phyloP scores from a whole-genome alignment of 1,140 invertebrate species.

The Bombus terrestris region DNA sequence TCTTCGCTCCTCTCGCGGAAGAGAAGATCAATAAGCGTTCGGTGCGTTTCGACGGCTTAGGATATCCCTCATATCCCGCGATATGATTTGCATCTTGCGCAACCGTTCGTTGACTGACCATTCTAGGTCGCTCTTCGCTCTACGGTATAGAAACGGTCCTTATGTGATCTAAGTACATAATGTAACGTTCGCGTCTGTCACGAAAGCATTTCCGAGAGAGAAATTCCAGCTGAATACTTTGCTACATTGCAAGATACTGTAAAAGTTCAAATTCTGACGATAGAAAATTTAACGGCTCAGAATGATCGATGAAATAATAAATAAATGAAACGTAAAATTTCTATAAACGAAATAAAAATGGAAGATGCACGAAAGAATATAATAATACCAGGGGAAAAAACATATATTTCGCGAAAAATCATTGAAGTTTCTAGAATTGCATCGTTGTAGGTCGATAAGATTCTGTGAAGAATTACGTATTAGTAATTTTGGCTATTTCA shows the following conservation, averaged over 20 bases:
- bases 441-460: no score
- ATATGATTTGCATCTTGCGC: conserved; percentile 18
- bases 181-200: neutral
- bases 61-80: neutral
- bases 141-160: neutral
- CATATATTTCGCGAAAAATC: no score
- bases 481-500: no score
- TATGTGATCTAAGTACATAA: neutral
- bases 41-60: conserved; percentile 76
- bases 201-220: neutral
- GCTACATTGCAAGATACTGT: no score
- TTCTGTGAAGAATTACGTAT: no score
- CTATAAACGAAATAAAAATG: no score
- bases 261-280: neutral
- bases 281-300: no score
- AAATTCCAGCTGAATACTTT: neutral
- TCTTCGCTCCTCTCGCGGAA: conserved; percentile 41
- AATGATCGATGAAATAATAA: no score
- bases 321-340: no score
- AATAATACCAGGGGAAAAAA: no score
- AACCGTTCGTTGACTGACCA: neutral
- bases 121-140: neutral
- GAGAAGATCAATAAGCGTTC: conserved; percentile 77
- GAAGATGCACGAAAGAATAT: no score
- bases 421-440: neutral